Evolutionary conservation across 2,113 vertebrate genomes (phyloP), one percentile per base, ranked within the genome.

Genomic region (Bubo scandiacus): DNA sequence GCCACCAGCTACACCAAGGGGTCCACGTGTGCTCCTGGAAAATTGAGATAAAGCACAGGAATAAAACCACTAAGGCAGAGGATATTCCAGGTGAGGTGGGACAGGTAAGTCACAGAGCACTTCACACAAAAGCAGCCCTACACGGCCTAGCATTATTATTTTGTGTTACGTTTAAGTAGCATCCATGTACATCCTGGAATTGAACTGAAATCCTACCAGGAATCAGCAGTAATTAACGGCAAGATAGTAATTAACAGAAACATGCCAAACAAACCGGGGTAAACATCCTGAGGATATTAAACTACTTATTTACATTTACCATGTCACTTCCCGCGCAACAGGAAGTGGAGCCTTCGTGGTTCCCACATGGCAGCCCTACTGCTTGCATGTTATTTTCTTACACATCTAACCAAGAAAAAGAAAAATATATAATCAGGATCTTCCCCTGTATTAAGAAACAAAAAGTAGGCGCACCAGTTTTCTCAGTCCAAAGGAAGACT

Each of bases 261-360:
- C 30, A 63, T 30, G 84, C 26, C 1, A 4, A 67, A 36, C 66
- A 22, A 77, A 68, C 2, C 4, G 0, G n/a, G 51, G 58, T 62
- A 91, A 97, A 91, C 94, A 93, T 62, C 84, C 94, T 73, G 86
- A 96, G 66, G 78, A 57, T 63, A 43, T 7, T 14, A 1, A 91
- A 47, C 40, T 43, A 18, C 68, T 23, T 21, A 54, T 82, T 88
- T 90, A 55, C 67, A 58, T 80, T 25, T 6, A n/a, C 12, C 54
- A 10, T 7, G 25, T 68, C 84, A 27, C 75, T 55, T 85, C 91
- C 86, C 42, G 0, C 3, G 2, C 54, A 42, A n/a, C 45, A 81
- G 43, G 73, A 86, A 92, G 59, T 4, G 0, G 10, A 61, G 30
- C 38, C 52, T 43, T 36, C 1, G 2, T 11, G 78, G 38, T 30